A percentile compares a stretch with the other conserved stretches of the same genome.
phyloP scores from a whole-genome alignment of 2,888 invertebrate genomes.

The Agelastica alni region DNA sequence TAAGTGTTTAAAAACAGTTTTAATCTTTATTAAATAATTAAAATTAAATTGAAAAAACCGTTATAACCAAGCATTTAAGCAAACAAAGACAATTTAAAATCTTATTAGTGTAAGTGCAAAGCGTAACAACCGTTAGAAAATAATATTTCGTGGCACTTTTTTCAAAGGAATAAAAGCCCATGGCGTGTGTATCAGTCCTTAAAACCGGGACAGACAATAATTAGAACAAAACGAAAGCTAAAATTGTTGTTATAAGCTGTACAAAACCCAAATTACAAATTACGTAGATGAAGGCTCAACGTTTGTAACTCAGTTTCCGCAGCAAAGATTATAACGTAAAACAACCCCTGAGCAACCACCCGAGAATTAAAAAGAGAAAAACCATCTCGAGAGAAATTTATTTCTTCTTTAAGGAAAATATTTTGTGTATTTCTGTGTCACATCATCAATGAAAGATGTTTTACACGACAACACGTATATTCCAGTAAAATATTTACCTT shows the following conservation, averaged over 20 bases:
- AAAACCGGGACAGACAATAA: constrained; percentile 14
- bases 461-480: constrained; percentile 1
- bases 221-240: constrained; percentile 17
- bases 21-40: no score
- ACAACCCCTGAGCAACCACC: constrained; percentile 17
- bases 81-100: no score
- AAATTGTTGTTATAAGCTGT: constrained; percentile 23
- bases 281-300: constrained; percentile 23
- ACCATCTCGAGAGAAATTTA: constrained; percentile 16
- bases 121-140: no score
- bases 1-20: no score
- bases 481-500: no score
- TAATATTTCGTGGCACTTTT: no score
- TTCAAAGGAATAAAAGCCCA: no score
- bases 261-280: constrained; percentile 24
- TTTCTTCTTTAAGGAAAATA: constrained; percentile 14
- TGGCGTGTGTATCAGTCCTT: neutral
- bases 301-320: constrained; percentile 29
- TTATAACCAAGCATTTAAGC: no score
- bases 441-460: constrained; percentile 3
- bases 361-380: constrained; percentile 5
- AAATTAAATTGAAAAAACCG: no score
- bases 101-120: no score
- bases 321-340: constrained; percentile 28
- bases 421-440: constrained; percentile 11